Conservation (phyloP, 2,888 invertebrate genomes). For the Hypsopygia costalis region DNA sequence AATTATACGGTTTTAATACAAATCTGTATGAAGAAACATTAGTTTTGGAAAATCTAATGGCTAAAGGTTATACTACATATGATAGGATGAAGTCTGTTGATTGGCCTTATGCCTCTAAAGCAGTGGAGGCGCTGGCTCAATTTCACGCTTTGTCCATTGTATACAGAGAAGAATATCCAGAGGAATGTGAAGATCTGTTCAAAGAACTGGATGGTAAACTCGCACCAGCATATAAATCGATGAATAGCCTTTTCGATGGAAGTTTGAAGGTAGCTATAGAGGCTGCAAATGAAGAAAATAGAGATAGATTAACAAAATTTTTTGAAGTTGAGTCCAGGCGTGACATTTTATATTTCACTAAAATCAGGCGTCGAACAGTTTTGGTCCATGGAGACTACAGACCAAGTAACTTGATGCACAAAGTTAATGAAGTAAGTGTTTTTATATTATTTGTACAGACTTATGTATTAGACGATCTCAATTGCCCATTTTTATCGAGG, state of each 20-base stretch:
- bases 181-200: slow-evolving; percentile 21
- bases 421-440: slow-evolving; percentile 20
- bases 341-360: slow-evolving; percentile 16
- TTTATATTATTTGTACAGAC: too few species aligned
- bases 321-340: slow-evolving; percentile 13
- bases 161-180: slow-evolving; percentile 32
- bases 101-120: slow-evolving; percentile 32
- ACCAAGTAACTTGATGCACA: slow-evolving; percentile 33
- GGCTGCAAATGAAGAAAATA: slow-evolving; percentile 25
- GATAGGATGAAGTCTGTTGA: slow-evolving; percentile 35
- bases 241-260: slow-evolving; percentile 19
- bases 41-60: slow-evolving; percentile 36
- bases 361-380: slow-evolving; percentile 22
- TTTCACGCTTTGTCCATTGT: slow-evolving; percentile 47
- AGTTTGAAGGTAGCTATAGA: not conserved
- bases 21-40: slow-evolving; percentile 30
- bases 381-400: slow-evolving; percentile 33
- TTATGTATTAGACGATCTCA: too few species aligned
- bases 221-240: slow-evolving; percentile 27
- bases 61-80: slow-evolving; percentile 28
- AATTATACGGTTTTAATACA: slow-evolving; percentile 26
- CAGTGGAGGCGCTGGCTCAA: slow-evolving; percentile 34
- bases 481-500: too few species aligned
- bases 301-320: slow-evolving; percentile 24
- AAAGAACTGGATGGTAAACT: not conserved